Evolutionary conservation across 2,113 vertebrate species (phyloP).

Genomic region (sheep (Ovis aries)): DNA sequence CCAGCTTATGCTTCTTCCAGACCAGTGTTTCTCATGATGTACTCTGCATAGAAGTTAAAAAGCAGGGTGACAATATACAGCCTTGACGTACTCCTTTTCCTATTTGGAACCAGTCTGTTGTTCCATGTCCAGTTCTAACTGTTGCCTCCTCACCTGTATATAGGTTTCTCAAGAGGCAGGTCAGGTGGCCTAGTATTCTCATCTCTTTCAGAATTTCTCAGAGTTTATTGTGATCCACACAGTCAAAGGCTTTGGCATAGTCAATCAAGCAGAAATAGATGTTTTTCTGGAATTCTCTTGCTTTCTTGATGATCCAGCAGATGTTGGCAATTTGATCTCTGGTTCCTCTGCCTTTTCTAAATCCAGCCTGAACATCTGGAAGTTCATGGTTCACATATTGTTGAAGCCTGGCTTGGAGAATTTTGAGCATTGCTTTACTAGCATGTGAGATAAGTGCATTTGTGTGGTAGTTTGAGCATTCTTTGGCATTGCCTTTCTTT

Average conservation of each 20-base stretch:
- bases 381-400: background rate
- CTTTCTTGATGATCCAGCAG: rapidly evolving
- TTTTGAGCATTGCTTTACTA: background rate
- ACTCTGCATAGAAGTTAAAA: too few species aligned
- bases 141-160: background rate
- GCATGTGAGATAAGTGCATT: background rate
- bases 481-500: background rate
- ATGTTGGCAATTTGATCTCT: background rate
- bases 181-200: background rate
- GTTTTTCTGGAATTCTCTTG: background rate
- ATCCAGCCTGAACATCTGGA: background rate
- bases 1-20: background rate
- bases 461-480: background rate
- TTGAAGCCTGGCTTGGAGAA: background rate
- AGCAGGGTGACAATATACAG: too few species aligned
- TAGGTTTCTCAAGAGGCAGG: background rate
- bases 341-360: background rate
- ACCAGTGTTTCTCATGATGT: too few species aligned
- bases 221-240: background rate
- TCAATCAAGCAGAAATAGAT: background rate
- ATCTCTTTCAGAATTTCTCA: background rate
- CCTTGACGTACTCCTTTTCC: too few species aligned
- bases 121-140: background rate
- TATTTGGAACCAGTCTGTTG: too few species aligned
- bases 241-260: background rate